Base-by-base conservation (phyloP, 2,888 invertebrate genomes). In the Thymelicus sylvestris region DNA sequence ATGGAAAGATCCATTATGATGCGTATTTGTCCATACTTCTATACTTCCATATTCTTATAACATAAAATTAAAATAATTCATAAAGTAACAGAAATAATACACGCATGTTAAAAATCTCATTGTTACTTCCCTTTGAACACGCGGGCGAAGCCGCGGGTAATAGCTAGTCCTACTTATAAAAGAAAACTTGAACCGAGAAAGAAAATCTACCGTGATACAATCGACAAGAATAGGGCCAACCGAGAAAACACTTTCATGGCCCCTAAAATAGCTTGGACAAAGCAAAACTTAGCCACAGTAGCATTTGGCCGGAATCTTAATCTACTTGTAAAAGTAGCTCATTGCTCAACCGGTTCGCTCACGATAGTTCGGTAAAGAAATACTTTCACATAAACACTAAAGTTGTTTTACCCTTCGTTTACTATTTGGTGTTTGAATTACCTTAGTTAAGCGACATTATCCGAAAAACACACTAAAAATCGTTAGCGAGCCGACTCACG, bases 271-370 rank as follows among this genome's bases (percentile, higher is more conserved):
- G 38, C 24, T 24, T 41, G 61, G 66, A 66, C 66, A 77, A 77
- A 81, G 75, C 76, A 66, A 77, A 76, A 74, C 74, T 78, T 75
- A 75, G 75, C 73, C 72, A 74, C 78, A 78, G 81, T 79, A 74
- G 78, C 78, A 65, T 71, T 73, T 67, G 66, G 64, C 15, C 65
- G 70, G 64, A 72, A 75, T 70, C 66, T 77, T 74, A 77, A 78
- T 77, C 76, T 76, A 74, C 72, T 73, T 72, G 77, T 79, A 81
- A 79, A 79, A 81, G 79, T 80, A 74, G 75, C 75, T 77, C 79
- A 79, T 77, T 80, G 78, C 77, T 74, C 75, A 78, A 79, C 77
- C 78, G 76, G 77, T 79, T 69, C 67, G 64, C 47, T 52, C 61
- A 68, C 62, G 66, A 67, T 63, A 59, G 70, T 74, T 72, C 39